Percentiles rank a stretch among this genome's conserved stretches.
phyloP scores from a whole-genome alignment of 1,140 invertebrate species.

The Drosophila pectinifera region DNA sequence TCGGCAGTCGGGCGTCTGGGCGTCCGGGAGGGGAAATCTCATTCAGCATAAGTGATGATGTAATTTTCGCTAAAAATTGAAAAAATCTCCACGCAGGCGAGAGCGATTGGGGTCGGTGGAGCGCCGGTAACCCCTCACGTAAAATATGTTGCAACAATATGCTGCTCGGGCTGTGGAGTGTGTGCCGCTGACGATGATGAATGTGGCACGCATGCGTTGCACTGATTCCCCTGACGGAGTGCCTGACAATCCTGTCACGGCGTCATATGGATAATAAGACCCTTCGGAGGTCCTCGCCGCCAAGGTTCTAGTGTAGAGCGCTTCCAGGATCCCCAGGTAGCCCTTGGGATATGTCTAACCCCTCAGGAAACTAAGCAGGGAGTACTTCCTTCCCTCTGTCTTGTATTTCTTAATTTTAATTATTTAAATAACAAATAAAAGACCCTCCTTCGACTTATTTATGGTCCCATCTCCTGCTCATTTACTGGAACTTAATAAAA shows the following conservation, averaged over 20 bases:
- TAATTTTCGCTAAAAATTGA: constrained; percentile 82
- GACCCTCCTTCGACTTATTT: not conserved
- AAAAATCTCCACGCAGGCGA: constrained; percentile 69
- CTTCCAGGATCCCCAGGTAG: not conserved
- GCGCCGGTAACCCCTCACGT: constrained; percentile 53
- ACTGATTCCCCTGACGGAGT: constrained; percentile 65
- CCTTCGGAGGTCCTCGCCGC: constrained; percentile 25
- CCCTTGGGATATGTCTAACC: not conserved
- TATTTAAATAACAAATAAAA: not conserved
- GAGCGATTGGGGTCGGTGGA: constrained; percentile 5
- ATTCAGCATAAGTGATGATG: constrained; percentile 82
- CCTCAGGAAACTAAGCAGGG: not conserved
- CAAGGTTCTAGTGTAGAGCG: not conserved
- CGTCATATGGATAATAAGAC: constrained; percentile 26
- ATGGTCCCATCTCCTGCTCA: not conserved
- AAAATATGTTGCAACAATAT: constrained; percentile 82
- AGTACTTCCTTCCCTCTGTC: not conserved
- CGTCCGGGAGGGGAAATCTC: constrained; percentile 51
- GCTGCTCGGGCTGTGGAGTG: constrained; percentile 45
- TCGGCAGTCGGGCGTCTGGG: constrained; percentile 15
- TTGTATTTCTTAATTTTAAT: too few species aligned
- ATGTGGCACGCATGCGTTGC: constrained; percentile 80
- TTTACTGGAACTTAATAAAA: constrained; percentile 13
- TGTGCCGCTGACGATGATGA: constrained; percentile 75
- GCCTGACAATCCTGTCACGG: constrained; percentile 58